Evolutionary conservation across 2,797 vertebrate genomes (phyloP), one percentile per base, ranked within the genome.

Genomic region (Myiothlypis coronata): DNA sequence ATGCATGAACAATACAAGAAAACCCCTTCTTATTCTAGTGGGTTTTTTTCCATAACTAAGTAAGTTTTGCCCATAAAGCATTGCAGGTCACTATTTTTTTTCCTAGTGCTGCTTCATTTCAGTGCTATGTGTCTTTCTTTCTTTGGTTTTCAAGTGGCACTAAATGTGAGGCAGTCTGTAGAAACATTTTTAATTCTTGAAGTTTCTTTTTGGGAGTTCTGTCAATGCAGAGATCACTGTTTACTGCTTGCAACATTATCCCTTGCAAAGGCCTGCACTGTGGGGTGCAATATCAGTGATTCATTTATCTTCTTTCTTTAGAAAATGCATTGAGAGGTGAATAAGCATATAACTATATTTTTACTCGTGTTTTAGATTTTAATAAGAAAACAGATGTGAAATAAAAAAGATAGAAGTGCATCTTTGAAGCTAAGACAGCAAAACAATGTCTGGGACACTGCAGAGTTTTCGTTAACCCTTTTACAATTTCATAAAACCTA

Each of bases 1-100:
- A 92, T 76, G 70, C 80, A 91, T 65, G 82, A 91, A 95, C 78
- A 94, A 87, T 76, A 43, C 44, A 93, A 90, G 74, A 94, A 96
- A 92, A 76, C 1, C 59, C 18, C n/a, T 67, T 91, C 55, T 90
- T 90, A 67, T 47, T 94, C 67, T 72, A 78, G 76, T 64, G 84
- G 61, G 86, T 91, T 78, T 72, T 72, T 89, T 94, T 86, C 76
- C 39, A 9, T 41, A 89, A 65, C 57, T 83, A 50, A 5, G 0
- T 75, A 49, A 17, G 9, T 83, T 92, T 78, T 78, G 69, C 43
- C 24, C 56, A 68, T 37, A 83, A 74, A 67, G 7, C 30, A 37
- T 11, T 43, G 30, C 28, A 61, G 57, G 39, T 35, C 24, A 6
- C 2, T 11, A 3, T 15, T 24, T 65, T 30, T 30, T 72, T 69